A percentile compares a stretch with the other conserved stretches of the same genome.
These are phyloP conservation scores for Characodon lateralis DNA, from an alignment of 2,797 vertebrate species.

Conservation along the genomic window DNA sequence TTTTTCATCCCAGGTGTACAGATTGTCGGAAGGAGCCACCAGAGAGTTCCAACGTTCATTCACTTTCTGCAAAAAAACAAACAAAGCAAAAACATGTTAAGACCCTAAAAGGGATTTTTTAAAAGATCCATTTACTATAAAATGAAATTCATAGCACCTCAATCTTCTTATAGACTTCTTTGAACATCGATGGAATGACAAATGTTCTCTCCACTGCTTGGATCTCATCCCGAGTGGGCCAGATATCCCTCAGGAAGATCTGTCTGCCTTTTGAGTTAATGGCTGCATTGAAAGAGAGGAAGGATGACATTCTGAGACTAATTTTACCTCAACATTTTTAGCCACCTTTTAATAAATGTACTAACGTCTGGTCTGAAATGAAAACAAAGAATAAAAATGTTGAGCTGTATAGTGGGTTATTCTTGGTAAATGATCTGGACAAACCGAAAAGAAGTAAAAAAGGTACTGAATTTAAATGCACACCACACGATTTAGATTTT, in stretches of 20 bases:
- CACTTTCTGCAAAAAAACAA: slow-evolving; percentile 81
- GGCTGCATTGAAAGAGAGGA: slow-evolving; percentile 66
- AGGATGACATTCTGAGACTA: accelerated
- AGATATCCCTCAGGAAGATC: slow-evolving; percentile 93
- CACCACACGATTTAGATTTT: no score
- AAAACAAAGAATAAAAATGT: not conserved
- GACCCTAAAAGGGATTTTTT: not conserved
- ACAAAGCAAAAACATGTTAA: not conserved
- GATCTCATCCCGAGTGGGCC: slow-evolving; percentile 95
- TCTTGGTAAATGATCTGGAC: no score
- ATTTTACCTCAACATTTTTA: not conserved
- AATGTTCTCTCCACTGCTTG: slow-evolving; percentile 89
- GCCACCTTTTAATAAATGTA: no score
- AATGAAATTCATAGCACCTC: slow-evolving; percentile 80
- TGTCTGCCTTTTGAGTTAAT: slow-evolving; percentile 82
- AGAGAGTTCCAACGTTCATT: slow-evolving; percentile 95
- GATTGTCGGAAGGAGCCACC: slow-evolving; percentile 86
- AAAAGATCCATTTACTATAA: not conserved
- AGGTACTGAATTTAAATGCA: no score
- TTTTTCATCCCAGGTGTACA: slow-evolving; percentile 92
- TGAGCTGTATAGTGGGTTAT: not conserved
- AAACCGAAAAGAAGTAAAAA: no score
- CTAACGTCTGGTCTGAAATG: not conserved
- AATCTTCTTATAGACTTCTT: slow-evolving; percentile 96
- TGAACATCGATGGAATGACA: slow-evolving; percentile 98